phyloP scores from a whole-genome alignment of 2,113 vertebrate genomes.

The Emydocephalus ijimae region DNA sequence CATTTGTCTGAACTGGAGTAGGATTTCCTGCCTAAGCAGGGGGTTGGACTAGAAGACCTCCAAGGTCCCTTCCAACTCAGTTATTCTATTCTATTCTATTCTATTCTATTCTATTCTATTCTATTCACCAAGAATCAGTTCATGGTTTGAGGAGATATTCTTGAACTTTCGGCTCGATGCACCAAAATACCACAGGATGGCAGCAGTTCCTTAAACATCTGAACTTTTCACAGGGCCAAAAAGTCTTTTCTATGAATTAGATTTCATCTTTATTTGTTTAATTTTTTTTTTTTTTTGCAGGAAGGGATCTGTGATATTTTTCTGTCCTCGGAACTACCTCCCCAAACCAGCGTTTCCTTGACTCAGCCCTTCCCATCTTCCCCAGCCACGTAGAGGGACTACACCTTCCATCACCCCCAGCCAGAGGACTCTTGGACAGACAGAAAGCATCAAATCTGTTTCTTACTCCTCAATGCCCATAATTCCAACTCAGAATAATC shows the following conservation, averaged over 20 bases:
- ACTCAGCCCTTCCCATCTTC: neutral
- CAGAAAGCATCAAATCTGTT: neutral
- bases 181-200: neutral
- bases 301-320: neutral
- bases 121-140: neutral
- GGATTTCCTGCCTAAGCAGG: too few relatives aligned
- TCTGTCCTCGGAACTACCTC: neutral
- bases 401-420: neutral
- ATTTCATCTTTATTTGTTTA: neutral
- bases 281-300: neutral
- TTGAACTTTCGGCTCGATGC: neutral
- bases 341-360: neutral
- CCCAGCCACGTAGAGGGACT: neutral
- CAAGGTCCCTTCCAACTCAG: too few relatives aligned
- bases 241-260: neutral
- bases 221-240: neutral
- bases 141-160: neutral
- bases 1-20: too few relatives aligned
- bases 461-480: neutral
- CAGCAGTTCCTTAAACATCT: neutral
- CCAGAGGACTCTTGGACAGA: neutral
- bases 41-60: too few relatives aligned
- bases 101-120: too few relatives aligned
- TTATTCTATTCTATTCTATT: too few relatives aligned
- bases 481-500: neutral